Conservation (phyloP, 2,113 vertebrate genomes). For the Thunnus thynnus region DNA sequence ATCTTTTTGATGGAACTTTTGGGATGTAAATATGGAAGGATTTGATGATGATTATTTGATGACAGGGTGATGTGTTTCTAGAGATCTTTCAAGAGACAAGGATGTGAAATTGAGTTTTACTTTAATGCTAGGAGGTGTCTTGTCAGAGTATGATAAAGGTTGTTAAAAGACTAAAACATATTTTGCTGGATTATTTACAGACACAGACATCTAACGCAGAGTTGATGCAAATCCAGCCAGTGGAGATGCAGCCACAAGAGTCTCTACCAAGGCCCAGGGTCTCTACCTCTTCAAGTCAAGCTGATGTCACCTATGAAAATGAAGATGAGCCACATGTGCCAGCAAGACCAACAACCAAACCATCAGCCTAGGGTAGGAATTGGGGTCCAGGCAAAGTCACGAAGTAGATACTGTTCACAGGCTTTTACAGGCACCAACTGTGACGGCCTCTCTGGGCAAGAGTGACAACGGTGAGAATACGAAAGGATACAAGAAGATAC, state of each 20-base stretch:
- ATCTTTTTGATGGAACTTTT: not conserved
- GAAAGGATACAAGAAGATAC: fast-evolving
- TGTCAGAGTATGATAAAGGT: not conserved
- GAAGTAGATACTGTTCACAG: slow-evolving; percentile 12
- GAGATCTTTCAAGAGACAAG: too few relatives aligned
- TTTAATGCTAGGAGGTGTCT: not conserved
- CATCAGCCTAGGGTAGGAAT: not conserved
- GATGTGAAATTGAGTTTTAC: too few relatives aligned
- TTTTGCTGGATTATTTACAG: not conserved
- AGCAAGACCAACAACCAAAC: not conserved
- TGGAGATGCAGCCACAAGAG: not conserved
- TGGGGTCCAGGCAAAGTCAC: not conserved
- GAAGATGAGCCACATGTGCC: not conserved
- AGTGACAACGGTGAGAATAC: not conserved
- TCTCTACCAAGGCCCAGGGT: not conserved
- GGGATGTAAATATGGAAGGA: not conserved
- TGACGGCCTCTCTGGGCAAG: fast-evolving
- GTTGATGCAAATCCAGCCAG: not conserved
- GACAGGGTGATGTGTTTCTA: too few relatives aligned
- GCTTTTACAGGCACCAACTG: not conserved
- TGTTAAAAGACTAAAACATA: not conserved
- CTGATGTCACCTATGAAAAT: slow-evolving; percentile 55
- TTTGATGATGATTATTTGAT: too few relatives aligned
- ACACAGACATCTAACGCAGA: not conserved
- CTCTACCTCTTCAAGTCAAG: slow-evolving; percentile 21